Evolutionary conservation across 2,113 vertebrate species (phyloP).

Genomic region (Arvicanthis niloticus): DNA sequence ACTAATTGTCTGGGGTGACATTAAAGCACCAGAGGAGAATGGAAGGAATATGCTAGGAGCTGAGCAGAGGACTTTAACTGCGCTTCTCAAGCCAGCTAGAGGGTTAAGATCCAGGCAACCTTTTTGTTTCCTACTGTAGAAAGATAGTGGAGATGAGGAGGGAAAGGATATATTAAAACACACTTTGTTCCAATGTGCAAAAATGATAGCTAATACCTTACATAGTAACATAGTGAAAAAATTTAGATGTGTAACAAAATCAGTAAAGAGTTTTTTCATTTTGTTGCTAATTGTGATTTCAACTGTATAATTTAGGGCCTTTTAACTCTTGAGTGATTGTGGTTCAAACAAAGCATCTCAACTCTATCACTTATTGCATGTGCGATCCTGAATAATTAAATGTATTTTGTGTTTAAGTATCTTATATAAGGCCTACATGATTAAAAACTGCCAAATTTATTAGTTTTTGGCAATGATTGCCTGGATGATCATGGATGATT

Average conservation of each 20-base stretch:
- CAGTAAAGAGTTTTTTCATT: neutral
- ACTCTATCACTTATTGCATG: neutral
- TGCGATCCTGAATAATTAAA: neutral
- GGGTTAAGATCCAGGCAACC: neutral
- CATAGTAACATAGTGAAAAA: neutral
- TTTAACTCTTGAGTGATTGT: slow-evolving; percentile 3
- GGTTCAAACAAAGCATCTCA: neutral
- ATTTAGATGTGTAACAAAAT: neutral
- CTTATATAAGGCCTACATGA: neutral
- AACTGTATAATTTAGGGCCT: neutral
- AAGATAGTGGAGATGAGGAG: neutral
- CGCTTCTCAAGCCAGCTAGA: neutral
- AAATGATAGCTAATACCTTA: neutral
- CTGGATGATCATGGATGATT: neutral
- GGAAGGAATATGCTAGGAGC: neutral
- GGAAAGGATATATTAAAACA: neutral
- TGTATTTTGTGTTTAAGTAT: neutral
- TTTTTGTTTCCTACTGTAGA: neutral
- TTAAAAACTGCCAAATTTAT: neutral
- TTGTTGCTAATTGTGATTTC: slow-evolving; percentile 14
- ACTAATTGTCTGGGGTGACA: neutral
- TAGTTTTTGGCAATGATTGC: neutral
- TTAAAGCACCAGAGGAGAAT: neutral
- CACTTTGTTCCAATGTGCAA: neutral
- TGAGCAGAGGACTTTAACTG: neutral